Conservation (phyloP, 2,113 vertebrate genomes). For the Aphyosemion australe region DNA sequence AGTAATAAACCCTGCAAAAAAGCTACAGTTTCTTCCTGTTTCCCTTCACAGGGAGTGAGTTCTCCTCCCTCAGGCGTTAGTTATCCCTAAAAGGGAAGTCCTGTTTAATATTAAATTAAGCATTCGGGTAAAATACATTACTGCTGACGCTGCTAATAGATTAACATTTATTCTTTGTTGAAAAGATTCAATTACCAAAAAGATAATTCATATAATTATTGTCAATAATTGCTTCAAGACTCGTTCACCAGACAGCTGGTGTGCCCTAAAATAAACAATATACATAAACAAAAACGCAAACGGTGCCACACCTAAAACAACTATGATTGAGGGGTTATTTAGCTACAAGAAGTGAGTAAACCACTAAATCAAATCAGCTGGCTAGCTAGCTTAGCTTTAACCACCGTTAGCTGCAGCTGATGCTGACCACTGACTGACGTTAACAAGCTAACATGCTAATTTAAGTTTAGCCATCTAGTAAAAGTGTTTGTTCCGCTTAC, state of each 20-base stretch:
- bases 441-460: slow-evolving; percentile 30
- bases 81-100: slow-evolving; percentile 10
- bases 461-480: neutral
- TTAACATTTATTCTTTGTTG: neutral
- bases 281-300: neutral
- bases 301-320: no score
- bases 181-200: neutral
- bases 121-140: neutral
- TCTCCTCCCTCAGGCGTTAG: slow-evolving; percentile 16
- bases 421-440: slow-evolving; percentile 17
- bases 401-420: slow-evolving; percentile 44
- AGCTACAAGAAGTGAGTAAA: neutral
- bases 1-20: neutral
- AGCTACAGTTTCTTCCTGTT: neutral
- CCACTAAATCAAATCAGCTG: neutral
- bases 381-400: neutral
- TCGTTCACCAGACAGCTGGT: no score
- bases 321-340: neutral
- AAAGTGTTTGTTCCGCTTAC: slow-evolving; percentile 31
- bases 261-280: neutral
- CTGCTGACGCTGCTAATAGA: neutral
- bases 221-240: no score
- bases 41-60: neutral
- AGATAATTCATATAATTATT: no score
- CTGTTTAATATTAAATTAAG: neutral